Evolutionary conservation across 2,797 vertebrate genomes (phyloP).

Genomic region (Chelidonichthys spinosus): DNA sequence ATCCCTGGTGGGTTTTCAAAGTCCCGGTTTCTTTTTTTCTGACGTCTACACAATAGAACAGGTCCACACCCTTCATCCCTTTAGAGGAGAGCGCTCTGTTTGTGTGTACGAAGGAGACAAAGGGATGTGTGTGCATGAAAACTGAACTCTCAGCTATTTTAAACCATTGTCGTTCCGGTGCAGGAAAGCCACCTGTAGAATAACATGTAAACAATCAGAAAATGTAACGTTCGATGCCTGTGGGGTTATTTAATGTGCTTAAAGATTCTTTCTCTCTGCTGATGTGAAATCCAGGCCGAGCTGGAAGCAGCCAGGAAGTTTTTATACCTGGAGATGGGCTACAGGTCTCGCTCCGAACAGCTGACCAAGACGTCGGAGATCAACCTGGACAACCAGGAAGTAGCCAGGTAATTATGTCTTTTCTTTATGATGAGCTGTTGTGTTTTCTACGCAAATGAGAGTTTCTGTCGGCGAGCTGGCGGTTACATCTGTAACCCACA

Average conservation of each 20-base stretch:
- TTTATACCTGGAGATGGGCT: constrained; percentile 97
- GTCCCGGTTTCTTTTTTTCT: constrained; percentile 4
- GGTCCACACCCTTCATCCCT: constrained; percentile 50
- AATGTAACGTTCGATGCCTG: not conserved
- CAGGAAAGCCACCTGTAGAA: not conserved
- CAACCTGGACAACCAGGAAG: constrained; percentile 87
- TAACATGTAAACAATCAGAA: not conserved
- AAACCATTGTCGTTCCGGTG: constrained; percentile 29
- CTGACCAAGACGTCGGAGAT: constrained; percentile 92
- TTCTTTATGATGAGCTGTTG: too few relatives aligned
- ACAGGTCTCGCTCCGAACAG: constrained; percentile 94
- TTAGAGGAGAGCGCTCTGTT: constrained; percentile 8
- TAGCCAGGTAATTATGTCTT: constrained; percentile 85
- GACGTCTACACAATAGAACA: constrained; percentile 39
- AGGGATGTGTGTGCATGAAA: constrained; percentile 25
- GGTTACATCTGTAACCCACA: too few relatives aligned
- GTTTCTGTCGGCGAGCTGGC: too few relatives aligned
- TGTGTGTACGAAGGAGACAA: constrained; percentile 14
- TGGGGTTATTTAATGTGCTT: not conserved
- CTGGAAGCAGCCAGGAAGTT: constrained; percentile 90
- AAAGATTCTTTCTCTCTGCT: not conserved
- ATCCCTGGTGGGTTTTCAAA: constrained; percentile 33
- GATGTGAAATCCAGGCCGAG: constrained; percentile 84
- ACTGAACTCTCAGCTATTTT: constrained; percentile 36
- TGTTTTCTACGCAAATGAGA: too few relatives aligned